phyloP scores from a whole-genome alignment of 2,113 vertebrate species.

The Coryphaenoides rupestris region DNA sequence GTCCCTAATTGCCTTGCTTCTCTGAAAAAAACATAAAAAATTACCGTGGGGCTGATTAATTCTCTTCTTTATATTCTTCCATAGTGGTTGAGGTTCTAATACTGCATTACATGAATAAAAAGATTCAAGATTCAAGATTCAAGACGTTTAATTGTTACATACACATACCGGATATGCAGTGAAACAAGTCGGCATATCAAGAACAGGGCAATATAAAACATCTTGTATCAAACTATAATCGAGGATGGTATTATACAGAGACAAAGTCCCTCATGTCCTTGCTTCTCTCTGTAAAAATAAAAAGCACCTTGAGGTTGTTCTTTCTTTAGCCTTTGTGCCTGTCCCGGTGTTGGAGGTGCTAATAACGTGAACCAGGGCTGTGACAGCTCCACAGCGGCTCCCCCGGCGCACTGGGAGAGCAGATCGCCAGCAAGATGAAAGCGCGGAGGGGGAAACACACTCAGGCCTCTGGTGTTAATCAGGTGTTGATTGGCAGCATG shows the following conservation, averaged over 20 bases:
- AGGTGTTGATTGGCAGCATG: slow-evolving; percentile 58
- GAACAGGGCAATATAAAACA: no score
- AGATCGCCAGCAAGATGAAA: slow-evolving; percentile 54
- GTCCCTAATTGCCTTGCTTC: not conserved
- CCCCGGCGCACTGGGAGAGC: slow-evolving; percentile 46
- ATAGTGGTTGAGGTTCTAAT: not conserved
- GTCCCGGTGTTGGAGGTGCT: slow-evolving; percentile 48
- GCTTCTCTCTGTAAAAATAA: no score
- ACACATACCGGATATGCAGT: no score
- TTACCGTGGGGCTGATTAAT: not conserved
- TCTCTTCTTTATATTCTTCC: no score
- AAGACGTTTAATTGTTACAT: no score
- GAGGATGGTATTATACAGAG: no score
- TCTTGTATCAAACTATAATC: no score
- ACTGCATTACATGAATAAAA: not conserved
- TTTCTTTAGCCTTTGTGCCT: not conserved
- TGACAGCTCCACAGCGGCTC: slow-evolving; percentile 51
- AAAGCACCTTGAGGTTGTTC: no score
- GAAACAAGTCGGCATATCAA: no score
- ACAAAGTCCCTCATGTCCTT: no score
- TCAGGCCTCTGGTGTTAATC: slow-evolving; percentile 57
- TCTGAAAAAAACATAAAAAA: slow-evolving; percentile 30
- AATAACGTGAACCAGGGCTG: slow-evolving; percentile 47
- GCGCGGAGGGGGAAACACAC: slow-evolving; percentile 24
- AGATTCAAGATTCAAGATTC: no score